Conservation (phyloP, 2,113 vertebrate genomes). For the Carettochelys insculpta region DNA sequence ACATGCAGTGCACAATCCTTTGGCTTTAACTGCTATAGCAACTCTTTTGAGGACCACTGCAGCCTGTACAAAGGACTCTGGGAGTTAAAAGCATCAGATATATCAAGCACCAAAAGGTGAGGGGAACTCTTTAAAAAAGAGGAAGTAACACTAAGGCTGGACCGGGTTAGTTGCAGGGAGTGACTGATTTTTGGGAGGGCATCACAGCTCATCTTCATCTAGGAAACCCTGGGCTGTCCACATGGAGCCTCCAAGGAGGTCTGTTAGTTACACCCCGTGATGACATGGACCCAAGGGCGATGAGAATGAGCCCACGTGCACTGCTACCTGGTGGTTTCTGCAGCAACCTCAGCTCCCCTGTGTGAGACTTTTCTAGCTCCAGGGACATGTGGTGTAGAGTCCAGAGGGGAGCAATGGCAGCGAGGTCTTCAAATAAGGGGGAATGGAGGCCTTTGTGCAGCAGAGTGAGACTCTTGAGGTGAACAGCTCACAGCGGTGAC, state of each 20-base stretch:
- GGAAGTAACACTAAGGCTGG: background rate
- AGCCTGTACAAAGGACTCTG: background rate
- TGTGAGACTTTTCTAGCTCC: background rate
- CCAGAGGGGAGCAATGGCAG: background rate
- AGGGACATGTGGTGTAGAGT: background rate
- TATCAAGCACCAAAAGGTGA: background rate
- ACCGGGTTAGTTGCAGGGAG: background rate
- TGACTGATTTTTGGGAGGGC: background rate
- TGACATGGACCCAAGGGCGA: background rate
- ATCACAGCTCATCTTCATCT: background rate
- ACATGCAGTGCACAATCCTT: background rate
- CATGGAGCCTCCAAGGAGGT: background rate
- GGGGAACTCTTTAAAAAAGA: background rate
- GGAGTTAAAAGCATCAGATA: background rate
- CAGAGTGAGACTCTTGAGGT: background rate
- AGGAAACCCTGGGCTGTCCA: background rate
- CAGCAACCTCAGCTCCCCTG: background rate
- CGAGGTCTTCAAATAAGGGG: background rate
- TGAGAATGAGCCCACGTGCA: background rate
- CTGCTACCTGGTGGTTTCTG: background rate
- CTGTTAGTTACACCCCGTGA: no score
- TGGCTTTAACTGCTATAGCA: background rate
- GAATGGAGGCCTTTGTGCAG: background rate
- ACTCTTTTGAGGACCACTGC: background rate
- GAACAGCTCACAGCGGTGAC: background rate